Conservation (phyloP, 2,113 vertebrate genomes). For the Platysteira castanea region DNA sequence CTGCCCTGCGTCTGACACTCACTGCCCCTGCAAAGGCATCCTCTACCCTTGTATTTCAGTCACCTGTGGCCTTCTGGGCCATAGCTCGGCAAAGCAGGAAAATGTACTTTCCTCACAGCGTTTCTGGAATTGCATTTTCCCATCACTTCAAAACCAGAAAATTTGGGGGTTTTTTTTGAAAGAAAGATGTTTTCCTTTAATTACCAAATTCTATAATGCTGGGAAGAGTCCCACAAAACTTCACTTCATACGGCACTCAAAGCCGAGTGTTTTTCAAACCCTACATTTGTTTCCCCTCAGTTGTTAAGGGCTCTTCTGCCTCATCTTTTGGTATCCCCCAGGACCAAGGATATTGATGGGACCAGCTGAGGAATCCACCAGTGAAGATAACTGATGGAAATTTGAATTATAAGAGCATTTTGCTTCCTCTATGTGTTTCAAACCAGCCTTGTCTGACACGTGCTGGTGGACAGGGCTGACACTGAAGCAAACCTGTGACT, state of each 20-base stretch:
- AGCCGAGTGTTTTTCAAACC: neutral
- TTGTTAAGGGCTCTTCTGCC: neutral
- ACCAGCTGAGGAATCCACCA: neutral
- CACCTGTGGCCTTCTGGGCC: neutral
- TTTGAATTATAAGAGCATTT: neutral
- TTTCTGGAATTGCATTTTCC: neutral
- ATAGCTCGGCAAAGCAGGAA: neutral
- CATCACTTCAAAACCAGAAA: neutral
- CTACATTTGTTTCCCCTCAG: neutral
- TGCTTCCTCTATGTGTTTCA: neutral
- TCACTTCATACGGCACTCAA: rapidly evolving
- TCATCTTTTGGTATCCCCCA: neutral
- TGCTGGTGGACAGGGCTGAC: neutral
- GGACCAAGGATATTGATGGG: neutral
- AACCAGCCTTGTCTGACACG: rapidly evolving
- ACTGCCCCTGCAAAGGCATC: neutral
- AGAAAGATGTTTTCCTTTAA: neutral
- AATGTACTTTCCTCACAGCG: neutral
- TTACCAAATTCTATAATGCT: neutral
- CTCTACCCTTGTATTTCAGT: neutral
- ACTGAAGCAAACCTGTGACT: neutral
- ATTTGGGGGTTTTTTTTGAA: neutral
- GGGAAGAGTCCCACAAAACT: neutral
- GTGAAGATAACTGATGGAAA: neutral
- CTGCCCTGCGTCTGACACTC: neutral